These are phyloP conservation scores for Ceratosolen fusciceps DNA, from an alignment of 1,140 invertebrate genomes.

Conservation along the genomic window DNA sequence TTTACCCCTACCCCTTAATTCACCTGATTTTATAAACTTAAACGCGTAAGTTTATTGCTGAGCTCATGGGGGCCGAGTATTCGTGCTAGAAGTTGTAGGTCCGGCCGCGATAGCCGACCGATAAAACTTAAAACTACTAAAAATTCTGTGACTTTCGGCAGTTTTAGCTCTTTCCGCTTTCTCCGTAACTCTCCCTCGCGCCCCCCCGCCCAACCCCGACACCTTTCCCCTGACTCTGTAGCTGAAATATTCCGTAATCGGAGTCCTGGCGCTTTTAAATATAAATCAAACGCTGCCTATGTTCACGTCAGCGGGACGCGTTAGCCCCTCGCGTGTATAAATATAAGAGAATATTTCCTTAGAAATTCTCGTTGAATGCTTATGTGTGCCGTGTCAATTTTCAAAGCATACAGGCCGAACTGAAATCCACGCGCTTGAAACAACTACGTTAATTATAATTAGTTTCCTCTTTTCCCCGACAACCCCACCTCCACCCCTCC, in stretches of 20 bases:
- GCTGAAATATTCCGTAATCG: not conserved
- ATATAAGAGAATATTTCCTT: not conserved
- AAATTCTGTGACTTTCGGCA: not conserved
- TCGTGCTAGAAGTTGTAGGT: not conserved
- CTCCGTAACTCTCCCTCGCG: not conserved
- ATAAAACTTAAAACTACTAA: not conserved
- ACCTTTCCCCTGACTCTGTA: too few relatives aligned
- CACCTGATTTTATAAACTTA: too few relatives aligned
- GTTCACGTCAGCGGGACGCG: not conserved
- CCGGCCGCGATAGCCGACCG: not conserved
- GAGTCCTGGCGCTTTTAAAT: not conserved
- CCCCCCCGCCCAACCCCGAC: too few relatives aligned
- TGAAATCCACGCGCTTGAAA: not conserved
- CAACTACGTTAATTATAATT: not conserved
- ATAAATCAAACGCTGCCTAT: not conserved
- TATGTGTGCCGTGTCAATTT: constrained; percentile 1
- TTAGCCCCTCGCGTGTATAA: not conserved
- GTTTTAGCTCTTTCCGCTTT: not conserved
- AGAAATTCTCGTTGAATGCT: not conserved
- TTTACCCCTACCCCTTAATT: too few relatives aligned
- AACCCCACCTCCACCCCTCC: too few relatives aligned
- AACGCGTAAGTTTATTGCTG: too few relatives aligned
- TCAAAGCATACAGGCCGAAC: not conserved
- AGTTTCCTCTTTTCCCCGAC: too few relatives aligned
- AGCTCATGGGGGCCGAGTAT: not conserved